Percentiles rank a stretch among this genome's conserved stretches.
Evolutionary conservation across 2,113 vertebrate genomes (phyloP).

Genomic region (Cavia aperea): DNA sequence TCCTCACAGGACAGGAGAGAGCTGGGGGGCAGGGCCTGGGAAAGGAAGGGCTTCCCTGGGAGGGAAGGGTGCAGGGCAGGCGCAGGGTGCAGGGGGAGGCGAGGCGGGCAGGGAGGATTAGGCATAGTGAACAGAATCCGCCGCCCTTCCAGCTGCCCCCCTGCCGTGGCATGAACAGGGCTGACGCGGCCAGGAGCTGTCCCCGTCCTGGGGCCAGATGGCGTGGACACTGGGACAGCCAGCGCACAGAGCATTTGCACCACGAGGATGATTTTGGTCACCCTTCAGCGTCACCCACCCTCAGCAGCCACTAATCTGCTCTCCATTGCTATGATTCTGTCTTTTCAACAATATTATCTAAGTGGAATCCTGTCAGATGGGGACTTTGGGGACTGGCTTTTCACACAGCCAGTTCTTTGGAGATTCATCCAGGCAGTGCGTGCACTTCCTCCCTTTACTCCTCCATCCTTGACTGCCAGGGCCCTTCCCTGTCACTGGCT

Average conservation of each 20-base stretch:
- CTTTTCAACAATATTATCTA: neutral
- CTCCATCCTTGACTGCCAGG: neutral
- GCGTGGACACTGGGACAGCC: neutral
- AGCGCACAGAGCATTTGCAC: neutral
- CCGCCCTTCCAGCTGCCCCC: neutral
- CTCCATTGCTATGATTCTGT: neutral
- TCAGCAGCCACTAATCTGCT: neutral
- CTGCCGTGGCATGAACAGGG: no score
- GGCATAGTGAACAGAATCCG: neutral
- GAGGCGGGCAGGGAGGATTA: fast-evolving
- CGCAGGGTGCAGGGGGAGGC: no score
- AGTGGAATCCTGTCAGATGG: fast-evolving
- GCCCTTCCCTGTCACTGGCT: neutral
- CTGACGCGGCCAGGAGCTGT: neutral
- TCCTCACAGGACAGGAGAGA: neutral
- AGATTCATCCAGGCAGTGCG: neutral
- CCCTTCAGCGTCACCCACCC: neutral
- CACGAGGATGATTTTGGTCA: neutral
- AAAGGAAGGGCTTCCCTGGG: neutral
- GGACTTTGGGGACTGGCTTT: neutral
- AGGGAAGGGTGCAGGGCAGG: neutral
- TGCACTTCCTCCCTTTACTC: neutral
- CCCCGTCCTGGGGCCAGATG: neutral
- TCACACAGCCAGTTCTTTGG: neutral
- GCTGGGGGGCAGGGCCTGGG: neutral